These are phyloP conservation scores for Phortica okadai DNA, from an alignment of 2,888 invertebrate genomes.

Conservation along the genomic window DNA sequence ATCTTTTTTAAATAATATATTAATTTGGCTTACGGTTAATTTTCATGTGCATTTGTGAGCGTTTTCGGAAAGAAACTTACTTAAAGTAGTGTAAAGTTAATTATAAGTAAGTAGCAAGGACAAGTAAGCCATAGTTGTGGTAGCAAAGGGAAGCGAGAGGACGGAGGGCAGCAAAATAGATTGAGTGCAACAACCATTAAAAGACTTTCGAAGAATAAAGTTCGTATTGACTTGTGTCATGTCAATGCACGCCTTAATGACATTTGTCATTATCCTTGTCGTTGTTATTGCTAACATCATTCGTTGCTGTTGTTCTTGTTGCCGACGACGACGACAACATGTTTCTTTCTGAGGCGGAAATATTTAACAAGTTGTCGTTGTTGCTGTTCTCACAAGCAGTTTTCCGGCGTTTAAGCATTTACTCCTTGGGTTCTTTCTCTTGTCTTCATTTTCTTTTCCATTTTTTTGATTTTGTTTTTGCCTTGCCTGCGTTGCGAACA, in stretches of 20 bases:
- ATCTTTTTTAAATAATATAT: no score
- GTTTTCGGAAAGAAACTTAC: no score
- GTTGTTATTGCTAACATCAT: slow-evolving; percentile 34
- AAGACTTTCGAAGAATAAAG: neutral
- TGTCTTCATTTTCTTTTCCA: neutral
- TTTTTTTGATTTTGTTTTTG: neutral
- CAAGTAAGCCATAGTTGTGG: no score
- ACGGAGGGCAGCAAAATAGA: no score
- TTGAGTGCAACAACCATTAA: no score
- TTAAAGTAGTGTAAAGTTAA: no score
- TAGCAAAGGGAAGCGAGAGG: no score
- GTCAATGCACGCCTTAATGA: slow-evolving; percentile 7
- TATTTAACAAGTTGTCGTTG: slow-evolving; percentile 8
- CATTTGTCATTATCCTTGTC: slow-evolving; percentile 31
- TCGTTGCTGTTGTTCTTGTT: slow-evolving; percentile 33
- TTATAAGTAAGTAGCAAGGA: no score
- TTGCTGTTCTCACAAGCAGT: neutral
- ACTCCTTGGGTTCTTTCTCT: neutral
- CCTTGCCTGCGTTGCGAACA: neutral
- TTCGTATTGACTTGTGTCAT: slow-evolving; percentile 3
- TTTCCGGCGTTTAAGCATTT: slow-evolving; percentile 1
- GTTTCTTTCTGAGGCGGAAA: slow-evolving; percentile 1
- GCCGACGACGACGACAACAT: neutral
- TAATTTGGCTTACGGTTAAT: no score
- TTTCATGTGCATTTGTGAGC: no score